Evolutionary conservation across 1,140 invertebrate genomes (phyloP), one percentile per base, ranked within the genome.

Genomic region (Teleopsis dalmanni): DNA sequence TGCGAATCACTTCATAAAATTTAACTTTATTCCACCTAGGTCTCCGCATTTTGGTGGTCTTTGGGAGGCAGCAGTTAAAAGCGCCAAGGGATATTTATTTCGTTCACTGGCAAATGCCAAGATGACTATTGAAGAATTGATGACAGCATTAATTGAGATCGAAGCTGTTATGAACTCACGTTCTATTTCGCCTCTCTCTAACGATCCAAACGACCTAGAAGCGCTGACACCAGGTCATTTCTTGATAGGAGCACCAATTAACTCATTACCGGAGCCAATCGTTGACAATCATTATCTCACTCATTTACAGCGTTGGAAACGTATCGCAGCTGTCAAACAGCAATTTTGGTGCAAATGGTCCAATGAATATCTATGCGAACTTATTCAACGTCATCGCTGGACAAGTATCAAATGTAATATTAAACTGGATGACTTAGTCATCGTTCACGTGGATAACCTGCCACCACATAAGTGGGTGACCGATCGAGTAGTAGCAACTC

Each of bases 61-160:
- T 9, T 41, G 38, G 38, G 38, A 41, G 38, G 38, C 38, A 23
- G 38, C 22, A 4, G 23, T 41, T n/a, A 41, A 41, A 25, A 41
- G 38, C 21, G 25, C 16, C 27, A 41, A 41, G 18, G 14, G 13
- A n/a, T 25, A 41, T 25, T 22, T 41, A n/a, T 13, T 11, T 3
- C 25, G 27, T n/a, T 26, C 27, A 26, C 6, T 25, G 16, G n/a
- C 18, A 23, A 41, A 25, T 6, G 25, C 21, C 21, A 37, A 37
- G 22, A 21, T 4, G 14, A 41, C 38, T 2, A 26, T 41, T n/a
- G 38, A 41, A 26, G 38, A 41, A 23, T 41, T 41, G n/a, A 22
- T 14, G 7, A 41, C 36, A 38, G 11, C 22, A 21, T 21, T 38
- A 10, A 16, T 18, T 7, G 22, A 19, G 18, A 38, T 38, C 11